phyloP scores from a whole-genome alignment of 2,888 invertebrate genomes.

The Lasioglossum oenotherae region DNA sequence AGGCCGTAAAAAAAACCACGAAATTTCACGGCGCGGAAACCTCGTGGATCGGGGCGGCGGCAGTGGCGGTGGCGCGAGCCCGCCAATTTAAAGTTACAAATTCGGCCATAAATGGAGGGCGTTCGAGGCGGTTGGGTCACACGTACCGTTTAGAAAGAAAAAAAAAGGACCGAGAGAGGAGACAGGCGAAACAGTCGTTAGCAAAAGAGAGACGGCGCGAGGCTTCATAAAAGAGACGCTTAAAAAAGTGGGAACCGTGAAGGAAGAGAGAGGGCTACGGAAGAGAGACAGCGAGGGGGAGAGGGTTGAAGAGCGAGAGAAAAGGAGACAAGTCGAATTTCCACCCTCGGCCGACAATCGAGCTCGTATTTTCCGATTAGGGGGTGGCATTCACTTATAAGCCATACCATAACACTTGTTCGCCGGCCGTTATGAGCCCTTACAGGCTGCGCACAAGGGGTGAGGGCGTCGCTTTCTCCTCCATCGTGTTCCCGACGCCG shows the following conservation, averaged over 20 bases:
- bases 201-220: conserved; percentile 18
- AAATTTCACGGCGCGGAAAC: conserved; percentile 72
- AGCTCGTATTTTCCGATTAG: conserved; percentile 84
- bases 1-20: conserved; percentile 66
- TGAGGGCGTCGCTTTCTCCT: conserved; percentile 60
- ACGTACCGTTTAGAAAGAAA: conserved; percentile 66
- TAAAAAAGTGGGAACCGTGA: conserved; percentile 20
- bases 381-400: conserved; percentile 84
- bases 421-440: conserved; percentile 81
- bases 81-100: conserved; percentile 83
- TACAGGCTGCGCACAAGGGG: conserved; percentile 51
- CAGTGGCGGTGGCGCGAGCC: conserved; percentile 40
- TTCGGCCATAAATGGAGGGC: conserved; percentile 79
- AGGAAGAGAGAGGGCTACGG: conserved; percentile 6
- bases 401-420: conserved; percentile 84
- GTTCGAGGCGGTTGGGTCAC: conserved; percentile 54
- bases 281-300: neutral
- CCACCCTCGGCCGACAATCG: conserved; percentile 80
- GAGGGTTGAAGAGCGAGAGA: conserved; percentile 1
- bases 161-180: neutral
- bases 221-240: conserved; percentile 32
- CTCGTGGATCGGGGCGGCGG: conserved; percentile 34
- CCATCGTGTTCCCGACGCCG: conserved; percentile 59
- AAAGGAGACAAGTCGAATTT: conserved; percentile 31
- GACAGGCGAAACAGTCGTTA: conserved; percentile 12